Conservation (phyloP, 2,797 vertebrate species). For the Brotula barbata region DNA sequence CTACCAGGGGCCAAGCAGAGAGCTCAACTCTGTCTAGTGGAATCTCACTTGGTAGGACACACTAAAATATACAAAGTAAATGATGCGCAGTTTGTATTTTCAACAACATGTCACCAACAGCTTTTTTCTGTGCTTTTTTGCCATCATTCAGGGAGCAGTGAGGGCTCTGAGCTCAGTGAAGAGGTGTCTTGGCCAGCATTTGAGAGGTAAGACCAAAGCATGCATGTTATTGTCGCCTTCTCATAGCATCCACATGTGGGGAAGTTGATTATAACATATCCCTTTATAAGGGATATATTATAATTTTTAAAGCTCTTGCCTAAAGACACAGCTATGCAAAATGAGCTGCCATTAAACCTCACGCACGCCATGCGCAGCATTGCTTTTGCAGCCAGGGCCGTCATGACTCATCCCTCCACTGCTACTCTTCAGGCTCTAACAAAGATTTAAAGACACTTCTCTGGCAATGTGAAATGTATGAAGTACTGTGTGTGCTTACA, state of each 20-base stretch:
- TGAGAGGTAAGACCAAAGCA: constrained; percentile 86
- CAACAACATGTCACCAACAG: not conserved
- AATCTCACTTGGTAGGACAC: constrained; percentile 89
- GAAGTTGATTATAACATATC: constrained; percentile 19
- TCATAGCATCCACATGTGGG: constrained; percentile 30
- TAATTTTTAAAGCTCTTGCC: constrained; percentile 40
- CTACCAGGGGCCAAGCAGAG: constrained; percentile 90
- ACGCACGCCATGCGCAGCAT: constrained; percentile 10
- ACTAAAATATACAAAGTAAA: not conserved
- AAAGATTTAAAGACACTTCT: constrained; percentile 37
- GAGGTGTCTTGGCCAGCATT: constrained; percentile 98
- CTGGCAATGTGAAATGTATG: constrained; percentile 43
- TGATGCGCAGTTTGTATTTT: not conserved
- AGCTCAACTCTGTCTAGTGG: constrained; percentile 97
- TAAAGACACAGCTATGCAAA: constrained; percentile 35
- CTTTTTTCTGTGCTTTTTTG: constrained; percentile 14
- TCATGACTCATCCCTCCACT: constrained; percentile 44
- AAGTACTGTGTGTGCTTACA: constrained; percentile 16
- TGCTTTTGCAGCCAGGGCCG: constrained; percentile 41
- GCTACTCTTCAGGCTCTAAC: constrained; percentile 29
- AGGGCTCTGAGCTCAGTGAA: constrained; percentile 97
- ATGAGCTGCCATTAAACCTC: constrained; percentile 36
- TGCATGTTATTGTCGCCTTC: constrained; percentile 11
- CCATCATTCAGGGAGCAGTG: constrained; percentile 88
- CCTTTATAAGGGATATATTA: too few species aligned